Base-by-base conservation (phyloP, 1,140 invertebrate species). In the Medauroidea extradentata region DNA sequence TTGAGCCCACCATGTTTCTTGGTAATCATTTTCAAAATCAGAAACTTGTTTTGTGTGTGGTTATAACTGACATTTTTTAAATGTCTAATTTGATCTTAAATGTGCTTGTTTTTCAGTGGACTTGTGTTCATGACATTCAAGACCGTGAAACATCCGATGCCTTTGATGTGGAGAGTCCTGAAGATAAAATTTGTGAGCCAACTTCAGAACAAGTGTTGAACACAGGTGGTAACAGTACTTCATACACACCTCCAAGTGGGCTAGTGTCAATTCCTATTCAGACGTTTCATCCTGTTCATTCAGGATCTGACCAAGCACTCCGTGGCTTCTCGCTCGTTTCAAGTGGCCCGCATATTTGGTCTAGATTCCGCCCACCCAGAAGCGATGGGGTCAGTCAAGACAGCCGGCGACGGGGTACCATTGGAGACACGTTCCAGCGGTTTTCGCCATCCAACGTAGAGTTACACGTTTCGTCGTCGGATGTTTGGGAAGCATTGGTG, bases 71-170 rank as follows among this genome's bases (percentile, higher is more conserved):
- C n/a, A n/a, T n/a, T n/a, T n/a, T n/a, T n/a, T n/a, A n/a, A n/a
- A n/a, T n/a, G n/a, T n/a, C n/a, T n/a, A 42, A 52, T 59, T 67
- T 58, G 43, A 50, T 7, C 19, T 9, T 52, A 9, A 4, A 18
- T 27, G 27, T n/a, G 64, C 54, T 52, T 61, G 62, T 63, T 48
- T 73, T 75, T 19, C 73, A 91, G 87, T 96, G 91, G 91, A 94
- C 91, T 2, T 94, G 91, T 72, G 84, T 96, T 21, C 94, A 96
- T 75, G 93, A 96, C 71, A 94, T 97, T 55, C 91, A 94, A 75
- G 82, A 85, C 39, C 69, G 76, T n/a, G 78, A 81, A 34, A 13
- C 49, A 14, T 41, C 49, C 0, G 18, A 41, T 39, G 41, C 29
- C 5, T 34, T 34, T 34, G 29, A 34, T 7, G 29, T 34, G 29